phyloP scores from a whole-genome alignment of 2,797 vertebrate species.

The Rhabdophis nuchalis region DNA sequence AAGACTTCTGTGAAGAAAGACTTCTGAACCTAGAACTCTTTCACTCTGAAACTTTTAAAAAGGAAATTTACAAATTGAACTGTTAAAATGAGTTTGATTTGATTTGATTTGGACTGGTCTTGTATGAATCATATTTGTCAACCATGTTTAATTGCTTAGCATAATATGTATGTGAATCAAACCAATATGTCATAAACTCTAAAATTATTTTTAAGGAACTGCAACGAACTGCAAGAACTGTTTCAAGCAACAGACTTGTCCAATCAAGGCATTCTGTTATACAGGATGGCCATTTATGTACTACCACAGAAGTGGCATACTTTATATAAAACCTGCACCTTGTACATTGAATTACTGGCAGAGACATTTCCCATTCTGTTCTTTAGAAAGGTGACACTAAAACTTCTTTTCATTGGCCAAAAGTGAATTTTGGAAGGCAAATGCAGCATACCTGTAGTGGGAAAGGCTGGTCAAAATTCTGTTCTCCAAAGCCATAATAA shows the following conservation, averaged over 20 bases:
- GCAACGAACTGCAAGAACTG: background rate
- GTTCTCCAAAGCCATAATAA: background rate
- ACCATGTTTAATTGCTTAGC: background rate
- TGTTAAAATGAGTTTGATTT: background rate
- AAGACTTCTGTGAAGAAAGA: background rate
- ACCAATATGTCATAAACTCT: background rate
- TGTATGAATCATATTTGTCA: background rate
- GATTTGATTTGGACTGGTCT: background rate
- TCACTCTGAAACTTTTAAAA: background rate
- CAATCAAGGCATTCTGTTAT: background rate
- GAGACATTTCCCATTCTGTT: background rate
- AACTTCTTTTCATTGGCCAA: background rate
- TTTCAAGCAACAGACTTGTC: background rate
- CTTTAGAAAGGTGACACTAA: background rate
- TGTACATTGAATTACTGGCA: background rate
- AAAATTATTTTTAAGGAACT: background rate
- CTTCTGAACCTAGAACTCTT: background rate
- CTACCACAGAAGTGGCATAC: background rate
- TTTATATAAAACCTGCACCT: background rate
- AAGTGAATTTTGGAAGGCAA: background rate
- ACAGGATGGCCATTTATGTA: background rate
- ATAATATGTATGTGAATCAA: background rate
- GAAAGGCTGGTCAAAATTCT: background rate
- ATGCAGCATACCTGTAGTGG: background rate
- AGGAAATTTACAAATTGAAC: background rate